Conservation (phyloP, 2,888 invertebrate species). For the Orgyia antiqua region DNA sequence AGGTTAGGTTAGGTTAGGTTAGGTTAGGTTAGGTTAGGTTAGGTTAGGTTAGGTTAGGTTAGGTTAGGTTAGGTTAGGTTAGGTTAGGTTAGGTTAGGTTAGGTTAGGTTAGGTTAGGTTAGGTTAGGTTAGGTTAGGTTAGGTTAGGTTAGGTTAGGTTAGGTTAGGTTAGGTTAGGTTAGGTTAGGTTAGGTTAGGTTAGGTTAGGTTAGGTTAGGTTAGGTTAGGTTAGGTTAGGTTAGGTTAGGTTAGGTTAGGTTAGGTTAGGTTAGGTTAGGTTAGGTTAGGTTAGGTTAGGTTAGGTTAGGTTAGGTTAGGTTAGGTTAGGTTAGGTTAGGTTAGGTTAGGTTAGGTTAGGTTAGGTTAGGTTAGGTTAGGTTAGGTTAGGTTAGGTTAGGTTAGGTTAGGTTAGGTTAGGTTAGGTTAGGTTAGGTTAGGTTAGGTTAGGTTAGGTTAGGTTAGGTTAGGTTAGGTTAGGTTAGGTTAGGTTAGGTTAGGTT, state of each 20-base stretch:
- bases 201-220: conserved; percentile 7
- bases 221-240: conserved; percentile 8
- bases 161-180: conserved; percentile 9
- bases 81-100: conserved; percentile 9
- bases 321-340: conserved; percentile 8
- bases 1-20: conserved; percentile 2
- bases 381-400: conserved; percentile 6
- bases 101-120: conserved; percentile 9
- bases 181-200: conserved; percentile 7
- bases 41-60: conserved; percentile 9
- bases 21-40: conserved; percentile 9
- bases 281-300: conserved; percentile 7
- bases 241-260: conserved; percentile 7
- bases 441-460: conserved; percentile 5
- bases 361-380: conserved; percentile 8
- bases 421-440: conserved; percentile 5
- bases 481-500: conserved; percentile 5
- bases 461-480: conserved; percentile 5
- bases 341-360: conserved; percentile 8
- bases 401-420: conserved; percentile 5
- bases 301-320: conserved; percentile 8
- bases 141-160: conserved; percentile 9
- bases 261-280: conserved; percentile 7
- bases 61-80: conserved; percentile 9
- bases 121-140: conserved; percentile 7